Percentiles rank a stretch among this genome's conserved stretches.
Conservation (phyloP, 2,888 invertebrate genomes). For the Drosophila neonasuta region DNA sequence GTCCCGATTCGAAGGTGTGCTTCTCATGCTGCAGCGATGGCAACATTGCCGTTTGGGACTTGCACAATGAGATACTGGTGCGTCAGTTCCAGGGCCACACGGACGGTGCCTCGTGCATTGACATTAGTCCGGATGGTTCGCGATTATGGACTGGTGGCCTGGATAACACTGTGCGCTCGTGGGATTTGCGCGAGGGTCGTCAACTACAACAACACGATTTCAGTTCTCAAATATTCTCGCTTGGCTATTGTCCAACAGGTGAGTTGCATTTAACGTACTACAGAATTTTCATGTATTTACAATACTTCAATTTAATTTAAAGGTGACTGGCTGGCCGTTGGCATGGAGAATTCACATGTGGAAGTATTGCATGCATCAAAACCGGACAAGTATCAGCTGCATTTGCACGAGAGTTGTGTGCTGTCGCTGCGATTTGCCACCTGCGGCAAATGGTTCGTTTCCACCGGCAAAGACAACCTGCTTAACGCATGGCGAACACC, state of each 20-base stretch:
- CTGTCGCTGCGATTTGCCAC: conserved; percentile 97
- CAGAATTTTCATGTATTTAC: not conserved
- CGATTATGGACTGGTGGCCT: conserved; percentile 96
- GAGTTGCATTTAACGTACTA: conserved; percentile 8
- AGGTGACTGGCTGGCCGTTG: conserved; percentile 98
- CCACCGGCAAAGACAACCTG: conserved; percentile 98
- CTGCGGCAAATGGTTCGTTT: conserved; percentile 99
- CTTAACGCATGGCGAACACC: conserved; percentile 99
- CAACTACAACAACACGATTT: conserved; percentile 98
- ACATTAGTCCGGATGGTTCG: conserved; percentile 96
- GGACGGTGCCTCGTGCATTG: conserved; percentile 98
- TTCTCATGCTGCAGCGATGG: conserved; percentile 99
- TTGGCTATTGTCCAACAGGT: conserved; percentile 96
- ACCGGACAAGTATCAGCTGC: conserved; percentile 97
- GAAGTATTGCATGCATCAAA: conserved; percentile 95
- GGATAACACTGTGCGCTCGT: conserved; percentile 97
- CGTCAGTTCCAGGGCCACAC: conserved; percentile 97
- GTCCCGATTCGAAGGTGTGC: conserved; percentile 98
- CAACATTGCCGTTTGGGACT: conserved; percentile 98
- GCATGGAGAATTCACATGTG: conserved; percentile 98
- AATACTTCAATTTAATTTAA: conserved; percentile 13
- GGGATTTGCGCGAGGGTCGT: conserved; percentile 96
- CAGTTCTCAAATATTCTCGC: conserved; percentile 92
- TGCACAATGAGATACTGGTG: conserved; percentile 94
- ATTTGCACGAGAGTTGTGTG: conserved; percentile 98